Evolutionary conservation across 2,888 invertebrate species (phyloP).

Genomic region (Melitaea athalia): DNA sequence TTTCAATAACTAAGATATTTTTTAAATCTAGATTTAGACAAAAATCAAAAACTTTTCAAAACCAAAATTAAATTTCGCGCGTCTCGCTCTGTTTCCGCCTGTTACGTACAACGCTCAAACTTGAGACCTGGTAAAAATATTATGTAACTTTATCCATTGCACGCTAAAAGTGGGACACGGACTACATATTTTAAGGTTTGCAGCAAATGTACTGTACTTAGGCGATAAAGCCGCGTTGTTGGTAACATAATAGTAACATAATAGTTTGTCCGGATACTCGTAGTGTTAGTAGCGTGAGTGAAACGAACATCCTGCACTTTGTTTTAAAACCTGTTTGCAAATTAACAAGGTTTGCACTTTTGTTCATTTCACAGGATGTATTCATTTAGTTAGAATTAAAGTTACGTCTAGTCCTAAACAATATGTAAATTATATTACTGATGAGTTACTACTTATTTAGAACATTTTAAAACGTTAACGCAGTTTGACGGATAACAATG

Average conservation of each 20-base stretch:
- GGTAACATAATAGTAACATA: slow-evolving; percentile 39
- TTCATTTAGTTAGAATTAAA: slow-evolving; percentile 6
- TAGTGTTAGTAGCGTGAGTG: slow-evolving; percentile 36
- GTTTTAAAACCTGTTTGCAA: slow-evolving; percentile 45
- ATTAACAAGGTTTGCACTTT: slow-evolving; percentile 24
- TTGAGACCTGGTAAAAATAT: neutral
- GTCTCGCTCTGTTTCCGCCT: slow-evolving; percentile 7
- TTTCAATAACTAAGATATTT: too few species aligned
- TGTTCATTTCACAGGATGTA: slow-evolving; percentile 9
- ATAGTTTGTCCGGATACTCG: slow-evolving; percentile 41
- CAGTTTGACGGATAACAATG: too few species aligned
- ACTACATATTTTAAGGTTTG: neutral
- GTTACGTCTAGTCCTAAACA: neutral
- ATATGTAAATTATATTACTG: neutral
- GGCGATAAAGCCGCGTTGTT: slow-evolving; percentile 7
- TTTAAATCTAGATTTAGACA: too few species aligned
- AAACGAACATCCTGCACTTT: slow-evolving; percentile 51
- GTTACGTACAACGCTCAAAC: neutral
- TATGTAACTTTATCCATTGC: slow-evolving; percentile 8
- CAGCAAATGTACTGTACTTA: slow-evolving; percentile 12
- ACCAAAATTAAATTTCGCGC: neutral
- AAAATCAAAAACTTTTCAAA: too few species aligned
- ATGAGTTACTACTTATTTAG: neutral
- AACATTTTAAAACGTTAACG: neutral
- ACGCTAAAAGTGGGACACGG: neutral